Evolutionary conservation across 2,888 invertebrate genomes (phyloP), one percentile per base, ranked within the genome.

Genomic region (Papilio demoleus): DNA sequence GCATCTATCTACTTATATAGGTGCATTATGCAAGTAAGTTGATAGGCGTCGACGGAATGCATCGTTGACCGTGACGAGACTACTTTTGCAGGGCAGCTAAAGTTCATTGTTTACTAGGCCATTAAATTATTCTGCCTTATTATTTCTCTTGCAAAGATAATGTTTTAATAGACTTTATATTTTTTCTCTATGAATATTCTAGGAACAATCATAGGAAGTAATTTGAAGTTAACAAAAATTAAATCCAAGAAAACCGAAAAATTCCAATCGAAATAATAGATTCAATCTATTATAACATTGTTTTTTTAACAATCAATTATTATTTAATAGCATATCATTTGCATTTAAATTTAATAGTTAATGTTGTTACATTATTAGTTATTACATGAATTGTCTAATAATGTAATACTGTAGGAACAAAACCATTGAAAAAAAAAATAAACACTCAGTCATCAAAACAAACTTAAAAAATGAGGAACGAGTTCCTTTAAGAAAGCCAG

Each of bases 21-120:
- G 76, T 74, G 62, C 61, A 70, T 69, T 67, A 66, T 65, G 73
- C 72, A 74, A 79, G 77, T 74, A 72, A 79, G 74, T 71, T 62
- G 74, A 77, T 60, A 77, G 83, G 82, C 79, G 84, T 79, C 75
- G 75, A 83, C 85, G 85, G 87, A 86, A 85, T 75, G 79, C 76
- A 79, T 81, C 71, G 80, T 66, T 78, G 86, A 73, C 89, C 88
- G 74, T 91, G 87, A 84, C 77, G 78, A 73, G 75, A 83, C 86
- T 73, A 85, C 86, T 86, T 88, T 87, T 85, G 19, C 60, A n/a
- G 14, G 31, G 64, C 47, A 42, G 24, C n/a, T 56, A 40, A 56
- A 65, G 53, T 56, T 56, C 31, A 56, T 56, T 65, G 56, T 65
- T 53, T 36, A 63, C 45, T 22, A 50, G 31, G 19, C 22, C 22